Evolutionary conservation across 2,888 invertebrate species (phyloP).

Genomic region (Julus scanicus): DNA sequence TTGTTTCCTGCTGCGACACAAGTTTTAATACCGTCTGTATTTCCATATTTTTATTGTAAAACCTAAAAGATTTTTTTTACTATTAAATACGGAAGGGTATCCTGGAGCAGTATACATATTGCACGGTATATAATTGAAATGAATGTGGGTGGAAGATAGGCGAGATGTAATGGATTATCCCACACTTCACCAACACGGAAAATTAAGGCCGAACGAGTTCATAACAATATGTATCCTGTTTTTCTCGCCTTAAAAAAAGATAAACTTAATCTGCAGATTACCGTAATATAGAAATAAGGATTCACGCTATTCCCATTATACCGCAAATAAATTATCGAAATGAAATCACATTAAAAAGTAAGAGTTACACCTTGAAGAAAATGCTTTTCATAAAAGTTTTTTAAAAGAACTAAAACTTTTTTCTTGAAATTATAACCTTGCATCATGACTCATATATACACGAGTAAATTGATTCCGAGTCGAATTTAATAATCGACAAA

Average conservation of each 20-base stretch:
- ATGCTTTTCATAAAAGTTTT: background rate
- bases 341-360: background rate
- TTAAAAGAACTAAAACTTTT: background rate
- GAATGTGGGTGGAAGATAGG: background rate
- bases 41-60: background rate
- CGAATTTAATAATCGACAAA: background rate
- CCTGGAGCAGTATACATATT: background rate
- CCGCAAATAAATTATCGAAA: too few relatives aligned
- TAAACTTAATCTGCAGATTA: background rate
- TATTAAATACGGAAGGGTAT: background rate
- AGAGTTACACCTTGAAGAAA: background rate
- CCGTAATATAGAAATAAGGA: too few relatives aligned
- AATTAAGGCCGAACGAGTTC: background rate
- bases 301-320: too few relatives aligned
- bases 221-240: background rate
- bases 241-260: background rate
- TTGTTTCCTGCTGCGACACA: background rate
- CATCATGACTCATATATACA: background rate
- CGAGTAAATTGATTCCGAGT: background rate
- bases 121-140: background rate
- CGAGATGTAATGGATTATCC: constrained; percentile 9
- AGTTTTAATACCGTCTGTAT: background rate
- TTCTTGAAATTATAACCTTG: background rate
- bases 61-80: background rate
- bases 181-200: background rate